Percentiles rank a stretch among this genome's conserved stretches.
Evolutionary conservation across 2,113 vertebrate species (phyloP).

Genomic region (Rutilus rutilus): DNA sequence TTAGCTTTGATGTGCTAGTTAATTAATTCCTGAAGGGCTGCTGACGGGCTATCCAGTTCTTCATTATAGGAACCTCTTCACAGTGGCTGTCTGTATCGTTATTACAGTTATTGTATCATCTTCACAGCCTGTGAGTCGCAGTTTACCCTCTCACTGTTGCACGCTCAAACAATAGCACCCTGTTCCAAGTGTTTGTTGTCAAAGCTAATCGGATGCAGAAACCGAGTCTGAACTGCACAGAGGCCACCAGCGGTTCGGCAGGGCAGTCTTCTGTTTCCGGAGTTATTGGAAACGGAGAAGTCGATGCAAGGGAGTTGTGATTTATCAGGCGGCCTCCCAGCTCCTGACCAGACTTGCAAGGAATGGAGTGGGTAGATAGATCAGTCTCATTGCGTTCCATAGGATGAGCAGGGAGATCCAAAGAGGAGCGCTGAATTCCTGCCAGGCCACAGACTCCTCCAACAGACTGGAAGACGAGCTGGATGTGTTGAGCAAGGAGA

Average conservation of each 20-base stretch:
- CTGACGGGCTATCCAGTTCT: slow-evolving; percentile 37
- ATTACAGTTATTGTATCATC: slow-evolving; percentile 59
- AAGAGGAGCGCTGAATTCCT: slow-evolving; percentile 73
- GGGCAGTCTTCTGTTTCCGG: slow-evolving; percentile 60
- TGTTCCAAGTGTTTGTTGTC: slow-evolving; percentile 64
- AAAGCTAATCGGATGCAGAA: slow-evolving; percentile 68
- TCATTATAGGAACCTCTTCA: slow-evolving; percentile 1
- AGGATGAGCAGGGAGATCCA: slow-evolving; percentile 70
- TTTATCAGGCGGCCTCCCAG: slow-evolving; percentile 67
- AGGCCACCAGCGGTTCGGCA: slow-evolving; percentile 53
- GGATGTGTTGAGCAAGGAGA: slow-evolving; percentile 72
- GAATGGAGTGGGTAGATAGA: slow-evolving; percentile 57
- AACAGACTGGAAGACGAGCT: slow-evolving; percentile 78
- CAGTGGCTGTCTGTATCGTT: slow-evolving; percentile 34
- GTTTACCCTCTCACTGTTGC: slow-evolving; percentile 48
- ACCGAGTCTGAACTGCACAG: slow-evolving; percentile 48
- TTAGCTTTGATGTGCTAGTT: slow-evolving; percentile 46
- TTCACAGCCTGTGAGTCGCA: slow-evolving; percentile 45
- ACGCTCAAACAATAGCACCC: slow-evolving; percentile 65
- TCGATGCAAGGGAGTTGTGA: slow-evolving; percentile 65
- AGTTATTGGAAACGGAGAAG: slow-evolving; percentile 62
- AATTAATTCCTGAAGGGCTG: slow-evolving; percentile 42
- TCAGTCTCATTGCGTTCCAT: slow-evolving; percentile 64
- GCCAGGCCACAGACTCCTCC: slow-evolving; percentile 84
- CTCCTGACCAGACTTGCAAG: slow-evolving; percentile 60